phyloP scores from a whole-genome alignment of 2,113 vertebrate species.

The Dermatemys mawii region DNA sequence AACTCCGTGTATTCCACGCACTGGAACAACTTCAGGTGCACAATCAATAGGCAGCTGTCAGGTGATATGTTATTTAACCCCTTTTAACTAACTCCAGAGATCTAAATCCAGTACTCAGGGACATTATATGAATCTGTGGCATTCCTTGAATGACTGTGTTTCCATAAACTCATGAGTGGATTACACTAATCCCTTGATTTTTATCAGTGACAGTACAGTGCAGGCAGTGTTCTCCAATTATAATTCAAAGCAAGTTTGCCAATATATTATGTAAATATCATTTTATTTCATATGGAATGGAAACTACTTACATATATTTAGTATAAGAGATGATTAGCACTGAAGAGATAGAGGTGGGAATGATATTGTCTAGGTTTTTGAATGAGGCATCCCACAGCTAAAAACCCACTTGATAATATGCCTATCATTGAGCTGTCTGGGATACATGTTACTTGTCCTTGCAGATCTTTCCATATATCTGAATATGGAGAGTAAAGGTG shows the following conservation, averaged over 20 bases:
- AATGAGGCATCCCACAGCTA: conserved; percentile 11
- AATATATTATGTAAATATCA: rapidly evolving
- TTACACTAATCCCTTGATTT: background rate
- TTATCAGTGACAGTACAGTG: rapidly evolving
- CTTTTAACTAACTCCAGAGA: background rate
- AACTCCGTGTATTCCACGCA: rapidly evolving
- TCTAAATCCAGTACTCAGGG: background rate
- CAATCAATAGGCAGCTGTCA: background rate
- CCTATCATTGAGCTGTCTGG: conserved; percentile 40
- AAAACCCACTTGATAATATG: conserved; percentile 19
- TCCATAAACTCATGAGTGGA: background rate
- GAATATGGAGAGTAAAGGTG: conserved; percentile 49
- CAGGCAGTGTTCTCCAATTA: rapidly evolving
- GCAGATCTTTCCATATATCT: conserved; percentile 41
- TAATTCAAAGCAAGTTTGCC: rapidly evolving
- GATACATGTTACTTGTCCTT: background rate
- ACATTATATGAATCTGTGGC: rapidly evolving
- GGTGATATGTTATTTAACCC: background rate
- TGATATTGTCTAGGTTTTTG: background rate
- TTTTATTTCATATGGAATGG: background rate
- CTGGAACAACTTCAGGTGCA: rapidly evolving
- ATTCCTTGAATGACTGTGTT: background rate
- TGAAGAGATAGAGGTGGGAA: background rate
- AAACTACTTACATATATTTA: rapidly evolving
- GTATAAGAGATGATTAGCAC: background rate